These are phyloP conservation scores for Leptopilina clavipes DNA, from an alignment of 1,140 invertebrate genomes.

Conservation along the genomic window DNA sequence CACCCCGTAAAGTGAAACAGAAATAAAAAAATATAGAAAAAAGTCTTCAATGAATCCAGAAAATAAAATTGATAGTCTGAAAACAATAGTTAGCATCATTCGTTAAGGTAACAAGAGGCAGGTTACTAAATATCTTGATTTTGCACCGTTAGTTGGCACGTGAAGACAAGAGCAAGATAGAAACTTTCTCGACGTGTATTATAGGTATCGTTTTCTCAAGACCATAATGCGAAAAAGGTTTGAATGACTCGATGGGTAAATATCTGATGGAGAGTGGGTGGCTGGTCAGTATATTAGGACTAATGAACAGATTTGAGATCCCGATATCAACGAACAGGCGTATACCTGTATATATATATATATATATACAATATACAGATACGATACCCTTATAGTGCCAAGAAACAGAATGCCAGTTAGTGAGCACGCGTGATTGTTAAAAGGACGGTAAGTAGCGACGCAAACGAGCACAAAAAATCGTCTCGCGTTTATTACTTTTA, in stretches of 20 bases:
- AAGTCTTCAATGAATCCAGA: not conserved
- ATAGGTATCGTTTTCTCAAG: constrained; percentile 42
- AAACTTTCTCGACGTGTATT: constrained; percentile 19
- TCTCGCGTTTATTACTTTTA: constrained; percentile 36
- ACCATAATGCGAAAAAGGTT: constrained; percentile 51
- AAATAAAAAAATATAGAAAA: not conserved
- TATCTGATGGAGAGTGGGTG: constrained; percentile 62
- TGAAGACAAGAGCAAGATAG: constrained; percentile 1
- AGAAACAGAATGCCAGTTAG: constrained; percentile 51
- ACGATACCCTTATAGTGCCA: constrained; percentile 48
- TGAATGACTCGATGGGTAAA: constrained; percentile 58
- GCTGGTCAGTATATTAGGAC: constrained; percentile 66
- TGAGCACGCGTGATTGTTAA: constrained; percentile 45
- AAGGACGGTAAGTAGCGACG: not conserved
- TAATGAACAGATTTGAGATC: constrained; percentile 68
- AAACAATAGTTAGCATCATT: constrained; percentile 31
- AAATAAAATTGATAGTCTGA: constrained; percentile 33
- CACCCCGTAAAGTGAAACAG: not conserved
- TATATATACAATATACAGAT: constrained; percentile 5
- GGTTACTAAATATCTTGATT: constrained; percentile 19
- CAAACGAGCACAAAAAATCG: constrained; percentile 45
- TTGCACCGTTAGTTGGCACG: constrained; percentile 21
- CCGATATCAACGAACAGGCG: constrained; percentile 55
- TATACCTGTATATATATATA: not conserved
- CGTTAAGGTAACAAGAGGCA: constrained; percentile 1